A percentile compares a stretch with the other conserved stretches of the same genome.
Conservation (phyloP, 1,140 invertebrate genomes). For the Anadara kagoshimensis region DNA sequence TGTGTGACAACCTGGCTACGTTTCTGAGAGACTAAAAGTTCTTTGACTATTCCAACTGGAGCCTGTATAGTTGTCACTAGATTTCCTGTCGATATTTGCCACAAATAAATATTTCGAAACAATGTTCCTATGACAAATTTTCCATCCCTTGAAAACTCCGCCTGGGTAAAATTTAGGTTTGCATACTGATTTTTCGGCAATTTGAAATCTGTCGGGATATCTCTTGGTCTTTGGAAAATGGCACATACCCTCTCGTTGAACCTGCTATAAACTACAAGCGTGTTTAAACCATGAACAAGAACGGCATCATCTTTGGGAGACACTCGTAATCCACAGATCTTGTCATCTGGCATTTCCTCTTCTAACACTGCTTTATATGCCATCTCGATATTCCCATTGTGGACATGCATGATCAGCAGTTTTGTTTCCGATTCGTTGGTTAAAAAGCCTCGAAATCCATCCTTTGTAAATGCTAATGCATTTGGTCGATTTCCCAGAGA, state of each 20-base stretch:
- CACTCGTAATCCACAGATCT: conserved; percentile 49
- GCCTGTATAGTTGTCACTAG: conserved; percentile 62
- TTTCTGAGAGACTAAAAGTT: conserved; percentile 52
- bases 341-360: conserved; percentile 54
- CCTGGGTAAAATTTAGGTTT: conserved; percentile 60
- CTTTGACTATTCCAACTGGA: conserved; percentile 66
- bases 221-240: conserved; percentile 55
- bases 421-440: conserved; percentile 56
- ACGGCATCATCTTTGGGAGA: conserved; percentile 58
- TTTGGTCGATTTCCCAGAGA: conserved; percentile 52
- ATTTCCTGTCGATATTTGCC: conserved; percentile 55
- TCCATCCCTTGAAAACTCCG: conserved; percentile 65
- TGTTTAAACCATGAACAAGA: conserved; percentile 54
- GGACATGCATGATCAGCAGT: conserved; percentile 60
- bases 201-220: conserved; percentile 67
- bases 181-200: conserved; percentile 60
- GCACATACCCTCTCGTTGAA: conserved; percentile 55
- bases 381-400: conserved; percentile 61
- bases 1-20: conserved; percentile 62
- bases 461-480: conserved; percentile 54
- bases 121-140: conserved; percentile 63
- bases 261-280: conserved; percentile 63
- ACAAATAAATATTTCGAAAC: conserved; percentile 70
- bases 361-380: conserved; percentile 60
- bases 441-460: conserved; percentile 58